Evolutionary conservation across 2,797 vertebrate genomes (phyloP).

Genomic region (Cyprinella venusta): DNA sequence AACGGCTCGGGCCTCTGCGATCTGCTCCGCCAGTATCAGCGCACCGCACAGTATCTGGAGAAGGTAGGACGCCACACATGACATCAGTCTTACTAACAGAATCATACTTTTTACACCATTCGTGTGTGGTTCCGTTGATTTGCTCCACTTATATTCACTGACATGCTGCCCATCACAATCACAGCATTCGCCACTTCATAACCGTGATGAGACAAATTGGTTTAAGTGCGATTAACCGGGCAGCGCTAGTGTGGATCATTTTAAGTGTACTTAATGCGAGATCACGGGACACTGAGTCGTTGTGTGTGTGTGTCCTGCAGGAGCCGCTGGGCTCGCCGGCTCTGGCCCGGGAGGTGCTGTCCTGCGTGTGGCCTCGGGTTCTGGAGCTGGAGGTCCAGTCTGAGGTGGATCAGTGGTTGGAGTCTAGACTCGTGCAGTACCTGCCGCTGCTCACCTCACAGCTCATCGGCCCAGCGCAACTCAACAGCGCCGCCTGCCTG

Average conservation of each 20-base stretch:
- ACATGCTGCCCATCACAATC: too few species aligned
- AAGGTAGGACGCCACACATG: slow-evolving; percentile 48
- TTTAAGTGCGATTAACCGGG: too few species aligned
- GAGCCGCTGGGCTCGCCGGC: slow-evolving; percentile 64
- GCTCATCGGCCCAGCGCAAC: slow-evolving; percentile 62
- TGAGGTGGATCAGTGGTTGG: slow-evolving; percentile 69
- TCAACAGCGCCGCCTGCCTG: slow-evolving; percentile 67
- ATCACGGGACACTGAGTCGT: neutral
- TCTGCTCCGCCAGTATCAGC: slow-evolving; percentile 68
- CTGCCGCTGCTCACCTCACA: slow-evolving; percentile 67
- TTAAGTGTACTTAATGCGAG: neutral
- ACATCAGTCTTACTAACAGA: neutral
- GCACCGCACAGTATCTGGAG: slow-evolving; percentile 66
- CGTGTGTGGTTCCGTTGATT: neutral
- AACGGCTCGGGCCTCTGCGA: slow-evolving; percentile 63
- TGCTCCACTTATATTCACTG: too few species aligned
- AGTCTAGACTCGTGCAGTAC: slow-evolving; percentile 62
- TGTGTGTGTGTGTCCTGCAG: slow-evolving; percentile 51
- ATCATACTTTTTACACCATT: neutral
- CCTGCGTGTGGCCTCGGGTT: slow-evolving; percentile 70
- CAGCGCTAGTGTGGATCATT: too few species aligned
- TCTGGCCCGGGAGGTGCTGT: slow-evolving; percentile 64
- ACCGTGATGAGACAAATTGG: too few species aligned
- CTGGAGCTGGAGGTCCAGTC: slow-evolving; percentile 62
- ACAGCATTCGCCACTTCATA: too few species aligned